Evolutionary conservation across 2,797 vertebrate species (phyloP).

Genomic region (Pelochelys cantorii): DNA sequence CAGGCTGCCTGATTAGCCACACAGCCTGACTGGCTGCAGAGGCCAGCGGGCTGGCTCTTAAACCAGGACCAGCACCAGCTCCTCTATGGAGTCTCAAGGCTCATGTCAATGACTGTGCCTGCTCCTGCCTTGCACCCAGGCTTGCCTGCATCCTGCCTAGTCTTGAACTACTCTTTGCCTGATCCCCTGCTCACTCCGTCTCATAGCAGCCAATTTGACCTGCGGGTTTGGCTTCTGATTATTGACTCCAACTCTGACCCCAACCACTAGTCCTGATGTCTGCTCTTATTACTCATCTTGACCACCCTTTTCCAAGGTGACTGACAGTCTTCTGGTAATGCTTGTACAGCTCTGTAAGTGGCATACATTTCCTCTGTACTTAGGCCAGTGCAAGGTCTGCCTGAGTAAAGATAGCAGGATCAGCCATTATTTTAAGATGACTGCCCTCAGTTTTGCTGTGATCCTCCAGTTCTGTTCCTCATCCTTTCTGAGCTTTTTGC

Average conservation of each 20-base stretch:
- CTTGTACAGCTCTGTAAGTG: neutral
- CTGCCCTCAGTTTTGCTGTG: accelerated
- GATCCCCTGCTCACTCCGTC: neutral
- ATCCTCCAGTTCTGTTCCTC: neutral
- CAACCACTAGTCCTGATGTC: neutral
- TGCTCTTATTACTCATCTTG: neutral
- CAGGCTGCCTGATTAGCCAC: neutral
- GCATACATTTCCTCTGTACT: neutral
- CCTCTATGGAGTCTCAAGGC: neutral
- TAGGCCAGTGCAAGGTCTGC: neutral
- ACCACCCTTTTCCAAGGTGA: neutral
- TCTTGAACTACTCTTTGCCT: neutral
- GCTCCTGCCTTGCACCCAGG: neutral
- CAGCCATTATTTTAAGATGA: neutral
- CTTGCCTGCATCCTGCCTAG: neutral
- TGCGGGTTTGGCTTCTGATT: neutral
- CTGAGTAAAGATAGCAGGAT: neutral
- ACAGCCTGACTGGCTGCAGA: neutral
- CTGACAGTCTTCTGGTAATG: neutral
- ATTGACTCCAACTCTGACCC: neutral
- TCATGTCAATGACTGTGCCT: neutral
- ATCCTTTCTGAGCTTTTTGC: neutral
- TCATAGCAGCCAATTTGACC: neutral
- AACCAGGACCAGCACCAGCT: neutral
- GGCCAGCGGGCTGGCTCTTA: neutral